Evolutionary conservation across 2,797 vertebrate genomes (phyloP).

Genomic region (Notamacropus eugenii): DNA sequence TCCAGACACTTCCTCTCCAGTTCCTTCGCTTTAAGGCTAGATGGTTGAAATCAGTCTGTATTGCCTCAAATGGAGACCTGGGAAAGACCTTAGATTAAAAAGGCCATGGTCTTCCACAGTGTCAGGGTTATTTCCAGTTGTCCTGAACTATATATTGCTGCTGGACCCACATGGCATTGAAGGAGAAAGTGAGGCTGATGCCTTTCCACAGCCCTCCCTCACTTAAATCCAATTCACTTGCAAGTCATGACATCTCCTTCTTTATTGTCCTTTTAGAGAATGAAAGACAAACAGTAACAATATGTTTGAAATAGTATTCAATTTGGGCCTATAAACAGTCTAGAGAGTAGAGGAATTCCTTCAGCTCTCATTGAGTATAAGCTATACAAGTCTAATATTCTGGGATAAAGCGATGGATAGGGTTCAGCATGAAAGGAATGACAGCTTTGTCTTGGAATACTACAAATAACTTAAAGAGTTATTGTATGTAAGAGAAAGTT

Average conservation of each 20-base stretch:
- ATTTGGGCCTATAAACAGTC: background rate
- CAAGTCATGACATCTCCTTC: too few species aligned
- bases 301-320: background rate
- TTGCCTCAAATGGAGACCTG: too few species aligned
- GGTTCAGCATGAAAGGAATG: background rate
- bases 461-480: background rate
- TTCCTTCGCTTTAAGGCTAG: background rate
- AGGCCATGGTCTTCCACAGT: too few species aligned
- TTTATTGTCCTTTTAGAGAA: too few species aligned
- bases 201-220: too few species aligned
- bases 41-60: background rate
- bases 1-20: background rate
- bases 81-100: too few species aligned
- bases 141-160: too few species aligned
- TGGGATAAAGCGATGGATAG: constrained; percentile 23
- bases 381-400: background rate
- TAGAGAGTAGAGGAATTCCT: constrained; percentile 5
- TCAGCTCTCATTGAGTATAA: background rate
- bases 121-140: too few species aligned
- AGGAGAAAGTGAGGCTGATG: too few species aligned
- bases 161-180: too few species aligned
- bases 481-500: background rate
- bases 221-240: too few species aligned
- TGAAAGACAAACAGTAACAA: too few species aligned
- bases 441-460: constrained; percentile 8